Evolutionary conservation across 2,797 vertebrate genomes (phyloP).

Genomic region (Pempheris klunzingeri): DNA sequence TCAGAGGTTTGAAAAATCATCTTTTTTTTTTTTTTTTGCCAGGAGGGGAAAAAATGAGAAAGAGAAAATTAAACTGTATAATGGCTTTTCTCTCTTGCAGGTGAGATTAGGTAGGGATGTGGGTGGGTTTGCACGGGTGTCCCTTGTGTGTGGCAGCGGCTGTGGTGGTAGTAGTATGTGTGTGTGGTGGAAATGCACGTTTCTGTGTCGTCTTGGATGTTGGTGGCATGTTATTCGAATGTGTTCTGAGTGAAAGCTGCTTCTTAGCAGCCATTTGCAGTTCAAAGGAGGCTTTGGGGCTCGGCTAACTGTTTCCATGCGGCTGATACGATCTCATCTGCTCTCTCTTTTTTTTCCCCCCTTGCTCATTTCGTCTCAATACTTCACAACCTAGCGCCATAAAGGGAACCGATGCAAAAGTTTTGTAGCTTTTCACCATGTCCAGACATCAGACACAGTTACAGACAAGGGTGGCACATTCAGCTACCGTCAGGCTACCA

Average conservation of each 20-base stretch:
- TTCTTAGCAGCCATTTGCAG: conserved; percentile 69
- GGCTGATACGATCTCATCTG: conserved; percentile 76
- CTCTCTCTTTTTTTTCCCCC: conserved; percentile 30
- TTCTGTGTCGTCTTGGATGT: conserved; percentile 40
- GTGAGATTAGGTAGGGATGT: conserved; percentile 67
- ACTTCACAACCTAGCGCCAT: conserved; percentile 64
- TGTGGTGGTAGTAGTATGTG: neutral
- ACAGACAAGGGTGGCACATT: conserved; percentile 43
- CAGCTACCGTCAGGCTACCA: conserved; percentile 24
- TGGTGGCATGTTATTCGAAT: conserved; percentile 70
- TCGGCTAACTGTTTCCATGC: conserved; percentile 78
- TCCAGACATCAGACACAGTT: conserved; percentile 47
- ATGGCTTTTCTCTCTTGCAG: conserved; percentile 76
- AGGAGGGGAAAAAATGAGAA: conserved; percentile 73
- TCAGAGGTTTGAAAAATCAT: conserved; percentile 85
- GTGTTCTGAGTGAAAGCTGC: conserved; percentile 60
- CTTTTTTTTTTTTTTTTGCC: conserved; percentile 63
- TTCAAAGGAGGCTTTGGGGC: conserved; percentile 70
- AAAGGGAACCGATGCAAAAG: conserved; percentile 49
- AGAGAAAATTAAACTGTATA: conserved; percentile 76
- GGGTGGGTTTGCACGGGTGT: conserved; percentile 32
- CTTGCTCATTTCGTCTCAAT: conserved; percentile 55
- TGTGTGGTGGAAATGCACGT: conserved; percentile 4
- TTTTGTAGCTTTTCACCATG: conserved; percentile 60
- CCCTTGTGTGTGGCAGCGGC: conserved; percentile 16